Conservation (phyloP, 2,797 vertebrate species). For the Octomys mimax region DNA sequence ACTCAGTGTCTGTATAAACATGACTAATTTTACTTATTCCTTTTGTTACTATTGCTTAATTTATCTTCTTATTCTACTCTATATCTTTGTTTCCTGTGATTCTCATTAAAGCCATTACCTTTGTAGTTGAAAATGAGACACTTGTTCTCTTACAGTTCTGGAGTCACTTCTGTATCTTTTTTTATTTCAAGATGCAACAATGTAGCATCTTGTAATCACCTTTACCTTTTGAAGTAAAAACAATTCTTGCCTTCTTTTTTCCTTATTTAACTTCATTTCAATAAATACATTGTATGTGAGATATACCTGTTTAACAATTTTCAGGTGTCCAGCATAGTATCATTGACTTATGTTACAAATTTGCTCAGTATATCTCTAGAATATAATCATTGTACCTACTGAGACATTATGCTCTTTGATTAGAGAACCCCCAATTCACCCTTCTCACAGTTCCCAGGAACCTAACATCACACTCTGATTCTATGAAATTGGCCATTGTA, state of each 20-base stretch:
- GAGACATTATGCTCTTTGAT: not conserved
- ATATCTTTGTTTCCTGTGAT: not conserved
- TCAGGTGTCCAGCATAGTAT: not conserved
- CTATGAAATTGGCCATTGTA: not conserved
- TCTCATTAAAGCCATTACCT: not conserved
- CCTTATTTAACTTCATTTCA: not conserved
- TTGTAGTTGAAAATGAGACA: not conserved
- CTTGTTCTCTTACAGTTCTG: not conserved
- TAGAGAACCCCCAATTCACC: not conserved
- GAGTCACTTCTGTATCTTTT: not conserved
- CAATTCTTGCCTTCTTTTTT: not conserved
- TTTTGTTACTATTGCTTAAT: not conserved
- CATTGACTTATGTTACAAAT: not conserved
- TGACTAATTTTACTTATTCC: not conserved
- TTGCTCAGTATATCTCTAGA: not conserved
- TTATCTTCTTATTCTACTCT: not conserved
- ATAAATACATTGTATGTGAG: no score
- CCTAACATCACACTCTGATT: not conserved
- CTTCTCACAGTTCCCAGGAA: not conserved
- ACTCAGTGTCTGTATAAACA: not conserved
- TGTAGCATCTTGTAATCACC: not conserved
- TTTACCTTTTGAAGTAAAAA: not conserved
- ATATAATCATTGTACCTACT: not conserved
- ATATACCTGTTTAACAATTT: not conserved
- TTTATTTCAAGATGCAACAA: not conserved